Evolutionary conservation across 2,113 vertebrate genomes (phyloP), one percentile per base, ranked within the genome.

Genomic region (Saguinus midas): DNA sequence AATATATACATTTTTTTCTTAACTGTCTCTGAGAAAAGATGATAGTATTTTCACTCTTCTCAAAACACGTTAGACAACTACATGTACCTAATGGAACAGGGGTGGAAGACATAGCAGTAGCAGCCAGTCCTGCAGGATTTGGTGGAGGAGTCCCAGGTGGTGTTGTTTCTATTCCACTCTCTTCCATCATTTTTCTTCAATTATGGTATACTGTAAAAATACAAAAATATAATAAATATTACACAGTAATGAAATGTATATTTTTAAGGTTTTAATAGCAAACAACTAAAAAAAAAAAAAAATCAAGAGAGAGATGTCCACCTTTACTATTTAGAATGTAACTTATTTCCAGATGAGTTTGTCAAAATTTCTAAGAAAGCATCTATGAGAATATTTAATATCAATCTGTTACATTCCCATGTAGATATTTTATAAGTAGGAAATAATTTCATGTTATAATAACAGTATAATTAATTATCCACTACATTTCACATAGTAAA

Each of bases 141-240:
- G 98, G 98, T 4, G 99, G 98, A 1, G 99, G 99, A 0, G 99
- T 99, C n/a, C 98, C 98, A 6, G 99, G 99, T 1, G 99, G 99
- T 0, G 99, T 99, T 0, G 99, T 99, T 98, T 99, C 99, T 98
- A 99, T 99, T 94, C 99, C 99, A 92, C 99, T 99, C 98, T 99
- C 99, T 99, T 99, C 99, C 99, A 99, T 99, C 99, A 99, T 99
- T 97, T 99, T 99, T 90, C 94, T 97, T 98, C 95, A 97, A 50
- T 48, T 90, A 96, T 0, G 13, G 40, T 90, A 76, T 82, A 7
- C 98, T 98, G 61, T 2, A n/a, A 94, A 73, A 2, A 48, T 0
- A 82, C 1, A 35, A 68, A 83, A 58, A 50, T 52, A 12, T 75
- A 70, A 3, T 76, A 87, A 29, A 37, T 79, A 81, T 45, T 79